Evolutionary conservation across 2,888 invertebrate genomes (phyloP), one percentile per base, ranked within the genome.

Genomic region (Oxyscelio sp.): DNA sequence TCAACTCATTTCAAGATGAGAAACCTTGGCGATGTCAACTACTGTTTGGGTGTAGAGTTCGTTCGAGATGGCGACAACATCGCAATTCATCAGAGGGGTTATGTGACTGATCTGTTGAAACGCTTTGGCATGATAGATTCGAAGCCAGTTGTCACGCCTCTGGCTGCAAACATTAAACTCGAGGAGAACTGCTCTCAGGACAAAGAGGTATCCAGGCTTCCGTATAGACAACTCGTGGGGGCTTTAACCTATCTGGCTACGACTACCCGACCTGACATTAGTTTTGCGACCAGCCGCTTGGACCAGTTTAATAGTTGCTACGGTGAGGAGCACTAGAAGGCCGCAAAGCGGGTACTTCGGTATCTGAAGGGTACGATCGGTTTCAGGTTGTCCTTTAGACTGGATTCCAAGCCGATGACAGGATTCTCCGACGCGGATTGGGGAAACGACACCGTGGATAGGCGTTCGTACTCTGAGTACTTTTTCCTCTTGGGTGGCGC

Each of bases 11-110:
- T 70, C 11, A 45, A 45, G 0, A 56, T 70, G 24, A 70, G n/a
- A 31, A 11, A 27, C 5, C 13, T 70, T 0, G 70, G 70, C 0
- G 45, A 70, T n/a, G 56, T 56, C 17, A 45, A 43, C 0, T 68
- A 56, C 17, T 68, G 68, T 27, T 22, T 56, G 0, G 50, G 68
- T 2, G 17, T 68, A n/a, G 68, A 68, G 17, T 56, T 68, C 17
- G 0, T 27, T 1, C 40, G 19, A 27, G 4, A 40, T 8, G n/a
- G 22, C 0, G 31, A 27, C 6, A 0, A 15, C 0, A 40, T 68
- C 2, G 13, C 43, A 1, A 56, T 68, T 43, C 43, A 43, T 43
- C 52, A 66, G 22, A 52, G 40, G 17, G 54, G 66, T 4, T 66
- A 66, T 11, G 19, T 66, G 8, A 22, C 17, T 4, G 66, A 66